Base-by-base conservation (phyloP, 30 jellyfish, hydroid and myxozoan genomes). In the Morbakka virulenta region DNA sequence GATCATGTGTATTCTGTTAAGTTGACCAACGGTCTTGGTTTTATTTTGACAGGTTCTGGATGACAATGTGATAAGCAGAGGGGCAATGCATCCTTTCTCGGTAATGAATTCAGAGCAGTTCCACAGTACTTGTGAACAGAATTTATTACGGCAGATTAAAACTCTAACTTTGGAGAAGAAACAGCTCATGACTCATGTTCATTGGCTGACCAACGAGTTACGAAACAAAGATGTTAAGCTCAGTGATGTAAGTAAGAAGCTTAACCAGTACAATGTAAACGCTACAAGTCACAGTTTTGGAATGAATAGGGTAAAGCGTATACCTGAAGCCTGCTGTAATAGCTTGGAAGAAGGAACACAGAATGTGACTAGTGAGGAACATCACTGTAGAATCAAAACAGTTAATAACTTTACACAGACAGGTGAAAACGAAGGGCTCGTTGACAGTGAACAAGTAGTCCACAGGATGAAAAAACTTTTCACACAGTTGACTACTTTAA, bases 161-260 rank as follows among this genome's bases (percentile, higher is more conserved):
- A 13, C 81, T 1, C 32, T 71, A 3, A 82, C 86, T 1, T 28
- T 83, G 35, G 94, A 82, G 52, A 82, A 82, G 24, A 82, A 82
- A 57, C 94, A 82, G 67, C 85, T 69, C 17, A 69, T 64, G 83
- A 82, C 94, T 13, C 94, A 82, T 52, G 30, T 82, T 21, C 94
- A 82, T 48, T 82, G 94, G 94, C 65, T 82, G 28, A 49, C 94
- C 47, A 82, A 41, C 57, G 57, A 41, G 17, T 17, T 41, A 9
- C 57, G 57, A 17, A 41, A 6, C 9, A 41, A 41, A 17, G 57
- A 41, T 17, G 57, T 6, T 41, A 41, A 41, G 17, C 57, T 41
- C 17, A 41, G 57, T 6, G 57, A 41, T 41, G 57, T 17, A 6
- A 41, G 9, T 9, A 17, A 41, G 57, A 41, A n/a, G n/a, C n/a